Percentiles rank a stretch among this genome's conserved stretches.
phyloP scores from a whole-genome alignment of 1,140 invertebrate genomes.

The Tetragonula clypearis region DNA sequence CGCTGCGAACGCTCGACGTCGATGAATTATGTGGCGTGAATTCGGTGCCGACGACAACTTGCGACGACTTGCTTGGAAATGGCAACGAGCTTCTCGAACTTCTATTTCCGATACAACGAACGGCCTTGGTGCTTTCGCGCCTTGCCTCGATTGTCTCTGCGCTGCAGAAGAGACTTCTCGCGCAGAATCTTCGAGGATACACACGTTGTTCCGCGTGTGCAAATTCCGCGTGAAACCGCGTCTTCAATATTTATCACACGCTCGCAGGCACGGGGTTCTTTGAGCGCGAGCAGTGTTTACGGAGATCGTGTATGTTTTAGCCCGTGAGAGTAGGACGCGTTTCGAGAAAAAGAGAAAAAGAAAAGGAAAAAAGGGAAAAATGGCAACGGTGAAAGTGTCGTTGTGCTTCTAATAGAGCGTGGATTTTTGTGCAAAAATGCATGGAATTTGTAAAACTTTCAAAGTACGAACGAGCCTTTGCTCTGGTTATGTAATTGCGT shows the following conservation, averaged over 20 bases:
- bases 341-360: background rate
- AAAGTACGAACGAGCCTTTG: too few relatives aligned
- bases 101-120: constrained; percentile 35
- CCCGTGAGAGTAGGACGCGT: background rate
- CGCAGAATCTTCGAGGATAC: constrained; percentile 1
- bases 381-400: too few relatives aligned
- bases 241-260: constrained; percentile 2
- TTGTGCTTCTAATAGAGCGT: too few relatives aligned
- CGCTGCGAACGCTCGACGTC: constrained; percentile 34
- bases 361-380: too few relatives aligned
- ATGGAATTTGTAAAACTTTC: too few relatives aligned
- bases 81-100: constrained; percentile 16
- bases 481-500: too few relatives aligned
- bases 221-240: constrained; percentile 18
- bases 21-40: constrained; percentile 56
- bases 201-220: constrained; percentile 19
- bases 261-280: background rate
- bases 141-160: constrained; percentile 14
- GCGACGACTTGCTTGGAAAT: constrained; percentile 3
- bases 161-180: background rate
- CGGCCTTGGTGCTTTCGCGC: background rate
- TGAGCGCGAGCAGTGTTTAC: background rate
- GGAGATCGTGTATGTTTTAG: background rate
- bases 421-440: too few relatives aligned
- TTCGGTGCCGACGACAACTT: constrained; percentile 21